A percentile compares a stretch with the other conserved stretches of the same genome.
phyloP scores from a whole-genome alignment of 2,113 vertebrate species.

The Etheostoma cragini region DNA sequence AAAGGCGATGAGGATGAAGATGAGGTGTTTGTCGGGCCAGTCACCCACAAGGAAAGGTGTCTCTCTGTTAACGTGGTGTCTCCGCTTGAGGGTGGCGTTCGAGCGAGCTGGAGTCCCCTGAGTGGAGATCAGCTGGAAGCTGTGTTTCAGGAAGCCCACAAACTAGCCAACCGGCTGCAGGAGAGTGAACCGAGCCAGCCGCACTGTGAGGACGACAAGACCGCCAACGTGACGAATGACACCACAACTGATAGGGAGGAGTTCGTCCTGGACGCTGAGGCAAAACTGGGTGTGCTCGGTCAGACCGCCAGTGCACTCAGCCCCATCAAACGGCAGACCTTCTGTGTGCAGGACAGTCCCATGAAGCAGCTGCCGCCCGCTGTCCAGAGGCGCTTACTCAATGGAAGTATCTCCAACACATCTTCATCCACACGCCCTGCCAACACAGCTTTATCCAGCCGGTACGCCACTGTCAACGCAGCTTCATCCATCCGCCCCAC shows the following conservation, averaged over 20 bases:
- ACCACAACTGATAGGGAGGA: slow-evolving; percentile 62
- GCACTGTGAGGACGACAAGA: not conserved
- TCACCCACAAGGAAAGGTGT: slow-evolving; percentile 85
- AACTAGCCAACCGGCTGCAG: slow-evolving; percentile 86
- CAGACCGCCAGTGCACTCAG: slow-evolving; percentile 68
- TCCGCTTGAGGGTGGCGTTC: not conserved
- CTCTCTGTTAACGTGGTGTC: slow-evolving; percentile 74
- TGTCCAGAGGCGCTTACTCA: slow-evolving; percentile 67
- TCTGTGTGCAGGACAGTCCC: slow-evolving; percentile 86
- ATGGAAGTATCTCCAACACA: not conserved
- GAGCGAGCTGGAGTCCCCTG: slow-evolving; percentile 85
- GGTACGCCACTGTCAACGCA: not conserved
- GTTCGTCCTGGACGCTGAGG: slow-evolving; percentile 84
- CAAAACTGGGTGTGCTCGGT: slow-evolving; percentile 84
- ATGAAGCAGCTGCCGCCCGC: slow-evolving; percentile 76
- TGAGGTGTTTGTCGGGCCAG: slow-evolving; percentile 90
- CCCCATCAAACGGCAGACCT: slow-evolving; percentile 91
- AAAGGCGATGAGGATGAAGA: slow-evolving; percentile 85
- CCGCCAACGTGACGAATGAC: not conserved
- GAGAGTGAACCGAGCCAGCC: slow-evolving; percentile 32
- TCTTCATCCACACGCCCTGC: not conserved
- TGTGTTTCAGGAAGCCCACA: slow-evolving; percentile 90
- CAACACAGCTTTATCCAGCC: not conserved
- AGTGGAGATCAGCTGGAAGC: slow-evolving; percentile 87
- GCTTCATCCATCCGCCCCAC: not conserved